Base-by-base conservation (phyloP, 2,888 invertebrate genomes). In the Cephus sareptanus region DNA sequence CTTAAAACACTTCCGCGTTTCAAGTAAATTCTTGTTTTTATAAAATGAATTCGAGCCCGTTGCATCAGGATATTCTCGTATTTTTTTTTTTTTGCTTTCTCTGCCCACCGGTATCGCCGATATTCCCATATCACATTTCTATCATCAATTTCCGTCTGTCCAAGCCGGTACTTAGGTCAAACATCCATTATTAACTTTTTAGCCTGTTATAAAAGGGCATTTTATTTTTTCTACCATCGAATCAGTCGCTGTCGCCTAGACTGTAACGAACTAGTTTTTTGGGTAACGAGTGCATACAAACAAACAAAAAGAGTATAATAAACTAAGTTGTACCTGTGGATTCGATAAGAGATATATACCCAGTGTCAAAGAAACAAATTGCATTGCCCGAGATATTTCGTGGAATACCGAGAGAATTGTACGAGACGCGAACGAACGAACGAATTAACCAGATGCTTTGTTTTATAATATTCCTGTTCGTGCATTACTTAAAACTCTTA, bases 391-490 rank as follows among this genome's bases (percentile, higher is more conserved):
- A 78, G 74, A 79, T 69, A 76, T 76, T 76, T 76, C 76, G 79
- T 73, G 74, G 74, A 69, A 76, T 76, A 31, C 75, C 78, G 78
- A 77, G 13, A 71, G 69, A 77, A n/a, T 74, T 9, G 68, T 73
- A 71, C 77, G 77, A 82, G 23, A 23, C 56, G 80, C 83, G 78
- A 81, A 78, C 77, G 79, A 80, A 79, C 79, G 79, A 77, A 79
- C 79, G 80, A 79, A 78, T 77, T 76, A 75, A 80, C 73, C 75
- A 77, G 76, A 71, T 77, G 79, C 79, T 79, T 80, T 83, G 78
- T 34, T 78, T 79, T 15, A 34, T 37, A 37, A 35, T 40, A 40
- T 82, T 80, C 78, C 80, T 78, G 79, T 82, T 69, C 81, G 84
- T 80, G 75, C 23, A 56, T 75, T 70, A 70, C 68, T 70, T 75